These are phyloP conservation scores for Drosophila tristis DNA, from an alignment of 1,140 invertebrate species.

Conservation along the genomic window DNA sequence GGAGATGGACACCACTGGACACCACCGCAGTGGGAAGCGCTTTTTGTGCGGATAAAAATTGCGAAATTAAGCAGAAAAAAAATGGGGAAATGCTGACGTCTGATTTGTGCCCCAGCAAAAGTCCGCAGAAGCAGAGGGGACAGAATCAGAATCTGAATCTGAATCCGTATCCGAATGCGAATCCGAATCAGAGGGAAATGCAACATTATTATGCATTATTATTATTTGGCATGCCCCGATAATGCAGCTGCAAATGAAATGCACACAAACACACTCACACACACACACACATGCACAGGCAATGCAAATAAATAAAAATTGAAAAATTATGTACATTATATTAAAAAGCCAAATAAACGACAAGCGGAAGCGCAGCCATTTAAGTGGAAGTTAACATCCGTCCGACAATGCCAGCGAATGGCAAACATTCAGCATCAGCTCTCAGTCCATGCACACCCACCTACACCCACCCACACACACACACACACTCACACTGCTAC, in stretches of 20 bases:
- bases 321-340: constrained; percentile 83
- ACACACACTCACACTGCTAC: not conserved
- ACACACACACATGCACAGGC: constrained; percentile 39
- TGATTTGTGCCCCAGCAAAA: constrained; percentile 62
- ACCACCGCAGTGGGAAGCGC: constrained; percentile 6
- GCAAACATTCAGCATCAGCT: not conserved
- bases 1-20: constrained; percentile 3
- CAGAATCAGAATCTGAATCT: not conserved
- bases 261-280: constrained; percentile 58
- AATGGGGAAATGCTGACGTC: constrained; percentile 72
- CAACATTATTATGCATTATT: constrained; percentile 74
- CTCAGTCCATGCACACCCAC: not conserved
- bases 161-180: not conserved
- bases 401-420: constrained; percentile 61
- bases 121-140: not conserved
- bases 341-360: constrained; percentile 82
- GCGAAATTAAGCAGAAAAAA: constrained; percentile 79
- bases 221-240: constrained; percentile 54
- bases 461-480: constrained; percentile 2
- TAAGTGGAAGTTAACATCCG: constrained; percentile 84
- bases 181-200: constrained; percentile 16
- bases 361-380: constrained; percentile 83
- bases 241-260: constrained; percentile 76
- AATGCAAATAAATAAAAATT: constrained; percentile 76
- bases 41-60: constrained; percentile 60